These are phyloP conservation scores for Leptinotarsa undecemlineata DNA, from an alignment of 1,140 invertebrate species.

Conservation along the genomic window DNA sequence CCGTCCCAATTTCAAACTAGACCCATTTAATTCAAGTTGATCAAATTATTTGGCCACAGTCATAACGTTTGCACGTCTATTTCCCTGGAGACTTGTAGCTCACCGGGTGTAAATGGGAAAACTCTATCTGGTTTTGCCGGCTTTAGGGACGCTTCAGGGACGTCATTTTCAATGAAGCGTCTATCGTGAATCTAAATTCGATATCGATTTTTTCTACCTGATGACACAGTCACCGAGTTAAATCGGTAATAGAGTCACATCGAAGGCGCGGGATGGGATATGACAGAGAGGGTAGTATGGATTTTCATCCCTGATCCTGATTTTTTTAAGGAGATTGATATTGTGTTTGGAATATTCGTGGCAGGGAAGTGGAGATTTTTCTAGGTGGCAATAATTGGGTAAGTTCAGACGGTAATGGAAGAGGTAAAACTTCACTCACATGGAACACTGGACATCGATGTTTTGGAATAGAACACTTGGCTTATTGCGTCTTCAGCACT, in stretches of 20 bases:
- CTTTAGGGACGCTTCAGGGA: not conserved
- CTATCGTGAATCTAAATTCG: slow-evolving; percentile 17
- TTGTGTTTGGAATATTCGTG: too few relatives aligned
- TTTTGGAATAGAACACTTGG: too few relatives aligned
- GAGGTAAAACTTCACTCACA: too few relatives aligned
- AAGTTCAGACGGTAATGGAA: too few relatives aligned
- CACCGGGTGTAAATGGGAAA: slow-evolving; percentile 4
- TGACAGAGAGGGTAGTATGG: too few relatives aligned
- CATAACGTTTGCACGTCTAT: not conserved
- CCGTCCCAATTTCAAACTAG: not conserved
- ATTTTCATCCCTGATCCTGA: too few relatives aligned
- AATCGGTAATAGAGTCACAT: slow-evolving; percentile 8
- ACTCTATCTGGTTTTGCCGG: slow-evolving; percentile 14
- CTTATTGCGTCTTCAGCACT: too few relatives aligned
- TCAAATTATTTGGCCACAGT: not conserved
- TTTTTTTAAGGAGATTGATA: too few relatives aligned
- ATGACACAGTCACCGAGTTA: slow-evolving; percentile 14
- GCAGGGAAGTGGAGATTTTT: too few relatives aligned
- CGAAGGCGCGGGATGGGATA: not conserved
- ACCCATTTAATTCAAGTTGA: not conserved
- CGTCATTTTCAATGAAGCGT: slow-evolving; percentile 9
- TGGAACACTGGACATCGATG: too few relatives aligned
- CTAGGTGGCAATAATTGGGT: too few relatives aligned
- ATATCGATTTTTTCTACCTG: slow-evolving; percentile 18
- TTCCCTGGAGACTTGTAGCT: not conserved